A percentile compares a stretch with the other conserved stretches of the same genome.
phyloP scores from a whole-genome alignment of 1,140 invertebrate genomes.

The Cydia fagiglandana region DNA sequence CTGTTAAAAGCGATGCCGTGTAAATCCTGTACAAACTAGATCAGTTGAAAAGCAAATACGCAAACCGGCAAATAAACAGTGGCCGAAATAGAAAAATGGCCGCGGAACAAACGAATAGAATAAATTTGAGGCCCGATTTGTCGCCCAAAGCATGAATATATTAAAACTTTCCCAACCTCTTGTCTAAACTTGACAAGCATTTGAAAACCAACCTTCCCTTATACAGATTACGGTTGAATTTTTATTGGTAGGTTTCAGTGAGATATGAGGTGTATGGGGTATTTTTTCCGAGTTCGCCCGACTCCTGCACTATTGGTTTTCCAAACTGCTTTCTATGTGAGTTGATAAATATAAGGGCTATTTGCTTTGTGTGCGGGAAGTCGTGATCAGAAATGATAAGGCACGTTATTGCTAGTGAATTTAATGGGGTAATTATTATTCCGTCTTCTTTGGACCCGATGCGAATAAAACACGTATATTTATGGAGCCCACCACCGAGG shows the following conservation, averaged over 20 bases:
- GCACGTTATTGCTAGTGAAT: not conserved
- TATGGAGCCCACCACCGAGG: too few relatives aligned
- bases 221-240: not conserved
- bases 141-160: constrained; percentile 18
- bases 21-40: constrained; percentile 6
- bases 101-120: constrained; percentile 23
- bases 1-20: not conserved
- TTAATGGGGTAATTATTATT: not conserved
- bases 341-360: constrained; percentile 14
- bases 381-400: not conserved
- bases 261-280: not conserved
- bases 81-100: constrained; percentile 24
- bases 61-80: constrained; percentile 13
- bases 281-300: not conserved
- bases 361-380: not conserved
- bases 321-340: constrained; percentile 9
- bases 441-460: not conserved
- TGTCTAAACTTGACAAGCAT: not conserved
- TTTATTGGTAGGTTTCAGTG: not conserved
- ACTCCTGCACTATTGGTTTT: not conserved
- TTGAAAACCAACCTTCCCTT: not conserved
- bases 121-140: constrained; percentile 27
- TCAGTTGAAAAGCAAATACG: constrained; percentile 4
- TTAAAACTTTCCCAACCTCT: not conserved
- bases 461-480: too few relatives aligned